These are phyloP conservation scores for Cydia fagiglandana DNA, from an alignment of 1,140 invertebrate species.

Conservation along the genomic window DNA sequence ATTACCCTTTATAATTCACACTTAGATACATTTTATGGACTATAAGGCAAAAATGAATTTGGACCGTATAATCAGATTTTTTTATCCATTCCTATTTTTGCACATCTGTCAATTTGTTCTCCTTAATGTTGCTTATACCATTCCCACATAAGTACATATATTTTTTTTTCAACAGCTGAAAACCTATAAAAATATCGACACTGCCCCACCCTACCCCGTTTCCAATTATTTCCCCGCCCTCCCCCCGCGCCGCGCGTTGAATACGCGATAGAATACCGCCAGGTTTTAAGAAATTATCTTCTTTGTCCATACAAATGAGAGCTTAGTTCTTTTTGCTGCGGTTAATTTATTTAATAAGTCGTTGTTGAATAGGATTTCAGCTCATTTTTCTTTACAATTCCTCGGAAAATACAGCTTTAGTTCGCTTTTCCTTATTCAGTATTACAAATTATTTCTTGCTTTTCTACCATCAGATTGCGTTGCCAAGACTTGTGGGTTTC, in stretches of 20 bases:
- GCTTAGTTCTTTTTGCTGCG: constrained; percentile 73
- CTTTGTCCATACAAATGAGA: constrained; percentile 70
- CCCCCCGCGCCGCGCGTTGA: constrained; percentile 64
- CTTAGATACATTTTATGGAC: too few relatives aligned
- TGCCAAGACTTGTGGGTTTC: background rate
- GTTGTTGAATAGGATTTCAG: constrained; percentile 60
- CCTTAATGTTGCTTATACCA: too few relatives aligned
- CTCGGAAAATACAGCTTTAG: constrained; percentile 5
- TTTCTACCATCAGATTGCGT: constrained; percentile 9
- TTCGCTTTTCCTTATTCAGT: constrained; percentile 23
- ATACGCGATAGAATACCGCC: constrained; percentile 63
- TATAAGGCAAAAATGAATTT: too few relatives aligned
- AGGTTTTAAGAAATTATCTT: constrained; percentile 73
- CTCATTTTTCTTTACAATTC: constrained; percentile 19
- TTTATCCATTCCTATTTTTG: too few relatives aligned
- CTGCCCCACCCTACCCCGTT: constrained; percentile 56
- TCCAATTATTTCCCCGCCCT: constrained; percentile 76
- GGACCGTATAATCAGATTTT: too few relatives aligned
- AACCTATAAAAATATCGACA: constrained; percentile 31
- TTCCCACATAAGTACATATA: too few relatives aligned
- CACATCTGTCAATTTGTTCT: too few relatives aligned
- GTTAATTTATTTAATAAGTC: constrained; percentile 78
- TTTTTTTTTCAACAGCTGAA: background rate
- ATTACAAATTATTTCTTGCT: constrained; percentile 24
- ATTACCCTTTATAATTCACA: too few relatives aligned